Conservation (phyloP, 1,140 invertebrate genomes). For the Neodiprion pinetum region DNA sequence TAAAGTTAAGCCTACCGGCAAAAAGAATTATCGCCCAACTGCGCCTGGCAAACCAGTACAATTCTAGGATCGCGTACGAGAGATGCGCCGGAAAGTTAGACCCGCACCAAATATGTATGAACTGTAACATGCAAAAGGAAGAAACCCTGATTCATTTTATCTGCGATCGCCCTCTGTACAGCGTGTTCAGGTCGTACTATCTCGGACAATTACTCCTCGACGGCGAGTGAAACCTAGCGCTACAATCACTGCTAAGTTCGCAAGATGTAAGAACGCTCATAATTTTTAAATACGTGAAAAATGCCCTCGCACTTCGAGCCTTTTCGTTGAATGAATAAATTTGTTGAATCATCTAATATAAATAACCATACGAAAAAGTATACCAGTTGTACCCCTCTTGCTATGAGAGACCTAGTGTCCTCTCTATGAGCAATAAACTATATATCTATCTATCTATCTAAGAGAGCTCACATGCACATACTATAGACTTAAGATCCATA, state of each 20-base stretch:
- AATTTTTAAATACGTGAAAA: constrained; percentile 3
- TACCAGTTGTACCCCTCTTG: no score
- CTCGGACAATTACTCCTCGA: not conserved
- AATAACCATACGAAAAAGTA: not conserved
- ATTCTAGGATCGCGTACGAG: constrained; percentile 2
- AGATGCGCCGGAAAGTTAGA: constrained; percentile 8
- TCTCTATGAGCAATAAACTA: not conserved
- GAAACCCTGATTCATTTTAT: constrained; percentile 15
- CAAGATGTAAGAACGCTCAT: not conserved
- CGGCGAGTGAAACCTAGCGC: not conserved
- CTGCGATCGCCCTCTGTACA: constrained; percentile 16
- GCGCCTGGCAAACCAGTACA: constrained; percentile 12
- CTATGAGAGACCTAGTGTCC: not conserved
- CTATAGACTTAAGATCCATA: no score
- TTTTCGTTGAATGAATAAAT: constrained; percentile 14
- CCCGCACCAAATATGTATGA: constrained; percentile 12
- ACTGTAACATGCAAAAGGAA: constrained; percentile 13
- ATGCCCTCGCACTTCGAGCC: constrained; percentile 6
- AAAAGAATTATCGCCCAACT: constrained; percentile 18
- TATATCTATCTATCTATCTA: no score
- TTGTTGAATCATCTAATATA: not conserved
- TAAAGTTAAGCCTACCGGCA: not conserved
- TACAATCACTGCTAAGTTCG: not conserved
- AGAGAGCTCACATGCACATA: no score
- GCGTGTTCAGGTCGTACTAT: not conserved